A percentile compares a stretch with the other conserved stretches of the same genome.
Conservation (phyloP, 1,140 invertebrate genomes). For the Drosophila prosaltans region DNA sequence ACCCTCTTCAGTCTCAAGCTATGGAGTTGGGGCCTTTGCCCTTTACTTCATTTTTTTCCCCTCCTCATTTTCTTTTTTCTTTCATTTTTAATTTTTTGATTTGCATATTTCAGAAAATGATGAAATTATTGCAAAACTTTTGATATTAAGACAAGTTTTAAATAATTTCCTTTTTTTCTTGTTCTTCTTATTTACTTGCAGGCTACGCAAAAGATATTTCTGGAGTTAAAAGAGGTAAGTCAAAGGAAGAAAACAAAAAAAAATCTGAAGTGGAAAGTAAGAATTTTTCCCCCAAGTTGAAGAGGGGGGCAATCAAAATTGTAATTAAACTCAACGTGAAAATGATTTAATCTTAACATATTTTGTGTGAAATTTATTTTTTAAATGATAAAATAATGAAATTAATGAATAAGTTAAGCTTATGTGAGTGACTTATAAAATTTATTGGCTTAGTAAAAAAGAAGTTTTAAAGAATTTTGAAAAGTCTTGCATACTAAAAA, state of each 20-base stretch:
- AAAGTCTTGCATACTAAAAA: too few species aligned
- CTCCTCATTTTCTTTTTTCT: conserved; percentile 18
- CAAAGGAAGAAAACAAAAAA: neutral
- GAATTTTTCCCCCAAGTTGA: neutral
- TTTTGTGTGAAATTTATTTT: too few species aligned
- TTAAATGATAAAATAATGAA: too few species aligned
- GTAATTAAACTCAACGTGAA: too few species aligned
- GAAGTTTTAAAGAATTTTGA: too few species aligned
- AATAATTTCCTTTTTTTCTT: conserved; percentile 16
- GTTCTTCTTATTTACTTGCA: conserved; percentile 53
- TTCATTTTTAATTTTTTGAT: conserved; percentile 19
- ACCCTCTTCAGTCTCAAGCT: conserved; percentile 12
- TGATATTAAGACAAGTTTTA: conserved; percentile 41
- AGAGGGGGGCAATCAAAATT: neutral
- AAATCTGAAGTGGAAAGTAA: neutral
- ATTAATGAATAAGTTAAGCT: too few species aligned
- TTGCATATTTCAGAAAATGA: conserved; percentile 45
- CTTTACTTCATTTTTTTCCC: conserved; percentile 2
- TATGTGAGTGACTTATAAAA: too few species aligned
- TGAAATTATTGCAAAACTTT: conserved; percentile 42
- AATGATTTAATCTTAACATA: too few species aligned
- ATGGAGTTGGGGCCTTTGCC: conserved; percentile 20
- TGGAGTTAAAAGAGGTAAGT: conserved; percentile 82
- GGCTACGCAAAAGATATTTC: conserved; percentile 83
- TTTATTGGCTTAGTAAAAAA: too few species aligned